Evolutionary conservation across 2,888 invertebrate species (phyloP).

Genomic region (Furcula furcula): DNA sequence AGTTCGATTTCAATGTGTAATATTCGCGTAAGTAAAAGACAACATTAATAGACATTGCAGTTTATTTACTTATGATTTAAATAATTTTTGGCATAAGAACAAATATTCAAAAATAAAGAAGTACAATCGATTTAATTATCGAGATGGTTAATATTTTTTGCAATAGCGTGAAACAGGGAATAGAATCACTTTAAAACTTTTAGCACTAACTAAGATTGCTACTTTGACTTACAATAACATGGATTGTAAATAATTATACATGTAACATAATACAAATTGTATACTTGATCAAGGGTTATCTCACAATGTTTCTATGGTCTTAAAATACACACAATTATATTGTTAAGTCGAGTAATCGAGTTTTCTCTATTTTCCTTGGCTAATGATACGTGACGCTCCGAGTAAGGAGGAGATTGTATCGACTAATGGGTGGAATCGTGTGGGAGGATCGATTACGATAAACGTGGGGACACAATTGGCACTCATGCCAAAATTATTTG

Average conservation of each 20-base stretch:
- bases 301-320: not conserved
- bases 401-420: conserved; percentile 39
- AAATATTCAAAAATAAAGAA: too few relatives aligned
- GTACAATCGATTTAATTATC: too few relatives aligned
- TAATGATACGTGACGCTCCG: conserved; percentile 55
- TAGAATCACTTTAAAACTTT: too few relatives aligned
- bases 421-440: conserved; percentile 28
- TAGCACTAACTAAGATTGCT: too few relatives aligned
- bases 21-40: too few relatives aligned
- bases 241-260: too few relatives aligned
- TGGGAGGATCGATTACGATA: conserved; percentile 39
- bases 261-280: not conserved
- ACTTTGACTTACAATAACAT: too few relatives aligned
- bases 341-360: conserved; percentile 27
- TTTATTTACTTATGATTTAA: not conserved
- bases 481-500: conserved; percentile 28
- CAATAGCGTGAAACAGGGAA: too few relatives aligned
- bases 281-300: not conserved
- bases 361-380: conserved; percentile 46
- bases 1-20: too few relatives aligned
- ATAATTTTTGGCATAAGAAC: not conserved
- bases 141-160: too few relatives aligned
- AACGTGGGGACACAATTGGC: conserved; percentile 36
- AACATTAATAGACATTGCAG: not conserved
- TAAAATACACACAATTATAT: not conserved